These are phyloP conservation scores for Cosmia trapezina DNA, from an alignment of 2,888 invertebrate genomes.

Conservation along the genomic window DNA sequence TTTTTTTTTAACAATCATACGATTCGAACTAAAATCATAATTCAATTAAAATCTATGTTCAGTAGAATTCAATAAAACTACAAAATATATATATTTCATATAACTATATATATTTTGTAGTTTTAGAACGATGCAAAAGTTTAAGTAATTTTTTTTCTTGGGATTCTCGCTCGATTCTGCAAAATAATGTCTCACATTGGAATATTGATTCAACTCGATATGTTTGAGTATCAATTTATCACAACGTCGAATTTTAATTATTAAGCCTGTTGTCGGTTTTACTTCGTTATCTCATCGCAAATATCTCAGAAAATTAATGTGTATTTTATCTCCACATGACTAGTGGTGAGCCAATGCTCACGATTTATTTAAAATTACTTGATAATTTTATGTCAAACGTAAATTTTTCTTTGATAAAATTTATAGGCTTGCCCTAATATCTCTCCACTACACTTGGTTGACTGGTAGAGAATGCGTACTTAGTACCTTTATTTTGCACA, in stretches of 20 bases:
- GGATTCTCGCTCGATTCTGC: neutral
- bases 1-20: too few relatives aligned
- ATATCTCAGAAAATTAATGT: conserved; percentile 35
- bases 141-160: neutral
- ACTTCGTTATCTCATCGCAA: conserved; percentile 15
- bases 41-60: neutral
- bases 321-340: conserved; percentile 4
- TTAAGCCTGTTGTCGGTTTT: conserved; percentile 16
- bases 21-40: neutral
- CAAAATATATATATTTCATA: too few relatives aligned
- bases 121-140: neutral
- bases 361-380: neutral
- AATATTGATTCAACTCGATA: conserved; percentile 19
- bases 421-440: neutral
- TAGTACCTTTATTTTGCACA: neutral
- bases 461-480: neutral
- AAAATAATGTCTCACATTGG: conserved; percentile 4
- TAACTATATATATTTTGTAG: too few relatives aligned
- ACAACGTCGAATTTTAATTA: conserved; percentile 31
- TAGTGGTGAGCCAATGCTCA: neutral
- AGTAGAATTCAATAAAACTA: neutral
- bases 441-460: neutral
- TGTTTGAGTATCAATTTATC: conserved; percentile 39
- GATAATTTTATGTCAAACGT: neutral
- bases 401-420: neutral